Conservation (phyloP, 2,888 invertebrate species). For the Fragum sueziense region DNA sequence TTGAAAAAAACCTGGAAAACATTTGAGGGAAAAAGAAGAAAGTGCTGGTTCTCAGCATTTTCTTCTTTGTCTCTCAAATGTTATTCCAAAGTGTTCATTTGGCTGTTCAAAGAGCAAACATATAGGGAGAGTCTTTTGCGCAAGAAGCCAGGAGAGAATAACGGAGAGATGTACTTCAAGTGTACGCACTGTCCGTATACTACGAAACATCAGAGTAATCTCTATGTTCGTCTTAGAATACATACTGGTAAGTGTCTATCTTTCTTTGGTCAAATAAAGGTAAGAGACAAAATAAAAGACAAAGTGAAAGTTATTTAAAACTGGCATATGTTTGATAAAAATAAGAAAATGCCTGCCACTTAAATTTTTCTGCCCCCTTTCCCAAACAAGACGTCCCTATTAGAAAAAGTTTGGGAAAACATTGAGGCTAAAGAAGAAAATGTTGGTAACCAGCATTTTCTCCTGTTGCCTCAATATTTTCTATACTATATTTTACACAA, state of each 20-base stretch:
- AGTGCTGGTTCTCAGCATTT: neutral
- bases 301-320: no score
- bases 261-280: no score
- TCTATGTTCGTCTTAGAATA: slow-evolving; percentile 81
- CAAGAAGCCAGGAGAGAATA: slow-evolving; percentile 65
- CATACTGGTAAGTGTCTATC: slow-evolving; percentile 81
- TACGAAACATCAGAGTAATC: slow-evolving; percentile 82
- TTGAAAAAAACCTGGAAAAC: neutral
- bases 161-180: slow-evolving; percentile 80
- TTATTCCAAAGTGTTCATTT: neutral
- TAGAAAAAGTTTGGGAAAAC: no score
- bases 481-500: no score
- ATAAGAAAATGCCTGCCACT: no score
- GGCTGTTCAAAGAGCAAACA: neutral
- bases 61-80: neutral
- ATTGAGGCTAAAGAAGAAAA: no score
- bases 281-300: no score
- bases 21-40: neutral
- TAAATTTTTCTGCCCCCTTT: no score
- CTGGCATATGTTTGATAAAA: no score
- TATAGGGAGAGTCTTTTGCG: slow-evolving; percentile 25
- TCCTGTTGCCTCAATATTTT: no score
- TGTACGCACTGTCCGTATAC: slow-evolving; percentile 82
- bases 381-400: no score
- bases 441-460: no score